A percentile compares a stretch with the other conserved stretches of the same genome.
Evolutionary conservation across 1,140 invertebrate genomes (phyloP).

Genomic region (Yoshiicerus persimilis): DNA sequence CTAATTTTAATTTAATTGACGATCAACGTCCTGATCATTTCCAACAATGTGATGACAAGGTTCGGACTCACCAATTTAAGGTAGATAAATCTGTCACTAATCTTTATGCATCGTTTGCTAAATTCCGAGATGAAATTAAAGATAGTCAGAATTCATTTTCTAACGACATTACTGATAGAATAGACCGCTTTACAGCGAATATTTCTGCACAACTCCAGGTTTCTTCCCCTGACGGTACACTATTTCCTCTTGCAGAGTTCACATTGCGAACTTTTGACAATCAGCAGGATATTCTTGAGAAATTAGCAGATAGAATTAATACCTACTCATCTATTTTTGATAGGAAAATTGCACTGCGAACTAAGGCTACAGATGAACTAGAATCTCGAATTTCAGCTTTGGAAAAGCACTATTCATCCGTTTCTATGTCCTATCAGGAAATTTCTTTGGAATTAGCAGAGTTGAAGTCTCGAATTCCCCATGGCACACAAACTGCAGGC

Average conservation of each 20-base stretch:
- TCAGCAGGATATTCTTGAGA: neutral
- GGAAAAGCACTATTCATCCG: too few relatives aligned
- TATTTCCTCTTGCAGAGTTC: neutral
- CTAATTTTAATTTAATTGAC: too few relatives aligned
- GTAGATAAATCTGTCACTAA: neutral
- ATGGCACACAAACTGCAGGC: too few relatives aligned
- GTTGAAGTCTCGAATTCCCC: too few relatives aligned
- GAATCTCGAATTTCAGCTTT: too few relatives aligned
- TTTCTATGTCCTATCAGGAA: too few relatives aligned
- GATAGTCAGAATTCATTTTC: neutral
- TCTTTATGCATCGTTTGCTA: neutral
- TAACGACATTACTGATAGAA: neutral
- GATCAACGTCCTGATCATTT: too few relatives aligned
- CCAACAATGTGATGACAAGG: too few relatives aligned
- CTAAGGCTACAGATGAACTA: too few relatives aligned
- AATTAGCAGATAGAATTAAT: neutral
- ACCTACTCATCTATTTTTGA: neutral
- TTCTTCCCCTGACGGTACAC: neutral
- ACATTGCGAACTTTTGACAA: neutral
- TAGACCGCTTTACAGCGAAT: neutral
- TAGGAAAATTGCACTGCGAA: too few relatives aligned
- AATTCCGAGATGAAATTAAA: neutral
- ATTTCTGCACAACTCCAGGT: neutral
- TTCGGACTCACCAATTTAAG: too few relatives aligned
- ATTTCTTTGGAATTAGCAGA: too few relatives aligned